phyloP scores from a whole-genome alignment of 1,140 invertebrate genomes.

The Tetramorium parvispinum region DNA sequence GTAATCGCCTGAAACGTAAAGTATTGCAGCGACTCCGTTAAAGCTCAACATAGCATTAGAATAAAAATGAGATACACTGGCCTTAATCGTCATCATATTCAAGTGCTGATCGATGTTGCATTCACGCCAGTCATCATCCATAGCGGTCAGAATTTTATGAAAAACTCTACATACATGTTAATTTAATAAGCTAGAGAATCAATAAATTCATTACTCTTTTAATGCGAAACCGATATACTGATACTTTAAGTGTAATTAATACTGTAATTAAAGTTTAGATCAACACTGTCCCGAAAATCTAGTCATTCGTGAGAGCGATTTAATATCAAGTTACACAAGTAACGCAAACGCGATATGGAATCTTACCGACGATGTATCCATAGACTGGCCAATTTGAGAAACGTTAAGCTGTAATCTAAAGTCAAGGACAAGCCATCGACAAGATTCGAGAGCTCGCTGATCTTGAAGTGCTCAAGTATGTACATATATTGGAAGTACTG shows the following conservation, averaged over 20 bases:
- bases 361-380: conserved; percentile 44
- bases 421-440: conserved; percentile 24
- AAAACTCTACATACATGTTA: conserved; percentile 1
- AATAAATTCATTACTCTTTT: too few relatives aligned
- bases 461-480: conserved; percentile 7
- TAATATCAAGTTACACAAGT: background rate
- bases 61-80: conserved; percentile 26
- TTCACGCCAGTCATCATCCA: conserved; percentile 15
- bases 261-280: background rate
- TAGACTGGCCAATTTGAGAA: conserved; percentile 35
- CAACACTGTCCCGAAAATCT: too few relatives aligned
- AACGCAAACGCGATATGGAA: background rate
- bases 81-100: conserved; percentile 21
- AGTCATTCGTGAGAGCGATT: background rate
- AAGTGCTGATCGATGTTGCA: conserved; percentile 14
- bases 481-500: conserved; percentile 48
- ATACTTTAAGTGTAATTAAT: background rate
- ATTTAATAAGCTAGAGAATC: background rate
- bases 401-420: conserved; percentile 11
- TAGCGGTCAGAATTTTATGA: background rate
- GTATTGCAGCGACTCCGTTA: background rate
- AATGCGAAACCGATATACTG: background rate
- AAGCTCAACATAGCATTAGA: conserved; percentile 31
- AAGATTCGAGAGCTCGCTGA: conserved; percentile 15
- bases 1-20: conserved; percentile 18